phyloP scores from a whole-genome alignment of 1,140 invertebrate genomes.

The Polypedilum vanderplanki region DNA sequence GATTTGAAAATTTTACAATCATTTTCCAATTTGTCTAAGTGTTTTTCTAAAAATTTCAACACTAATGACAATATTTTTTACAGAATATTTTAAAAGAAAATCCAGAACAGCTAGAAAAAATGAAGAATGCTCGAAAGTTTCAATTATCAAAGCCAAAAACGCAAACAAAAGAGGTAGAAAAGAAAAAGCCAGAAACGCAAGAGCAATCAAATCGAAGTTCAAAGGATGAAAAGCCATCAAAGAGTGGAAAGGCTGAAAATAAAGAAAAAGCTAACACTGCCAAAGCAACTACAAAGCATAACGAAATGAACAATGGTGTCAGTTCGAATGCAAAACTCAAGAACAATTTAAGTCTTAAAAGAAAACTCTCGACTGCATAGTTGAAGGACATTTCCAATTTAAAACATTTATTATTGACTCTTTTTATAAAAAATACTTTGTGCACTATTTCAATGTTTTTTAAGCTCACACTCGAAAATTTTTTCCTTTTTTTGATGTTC shows the following conservation, averaged over 20 bases:
- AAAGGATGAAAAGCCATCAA: neutral
- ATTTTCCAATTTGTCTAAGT: too few relatives aligned
- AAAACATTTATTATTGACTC: too few relatives aligned
- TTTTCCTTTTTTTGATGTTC: too few relatives aligned
- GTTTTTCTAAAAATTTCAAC: too few relatives aligned
- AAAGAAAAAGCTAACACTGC: conserved; percentile 1
- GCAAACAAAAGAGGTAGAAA: neutral
- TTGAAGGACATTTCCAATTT: neutral
- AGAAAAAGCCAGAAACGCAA: neutral
- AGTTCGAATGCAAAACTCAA: neutral
- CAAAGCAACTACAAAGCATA: neutral
- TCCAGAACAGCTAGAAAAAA: neutral
- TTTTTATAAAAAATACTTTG: too few relatives aligned
- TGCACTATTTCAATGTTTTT: too few relatives aligned
- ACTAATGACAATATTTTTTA: neutral
- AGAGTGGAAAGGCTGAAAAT: neutral
- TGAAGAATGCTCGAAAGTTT: neutral
- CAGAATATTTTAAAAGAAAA: neutral
- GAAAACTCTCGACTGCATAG: neutral
- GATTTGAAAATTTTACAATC: too few relatives aligned
- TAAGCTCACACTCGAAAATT: too few relatives aligned
- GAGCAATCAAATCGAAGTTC: neutral
- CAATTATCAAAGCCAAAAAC: neutral
- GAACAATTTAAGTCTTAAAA: neutral
- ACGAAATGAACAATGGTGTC: neutral